Base-by-base conservation (phyloP, 2,797 vertebrate species). In the Gymnopithys bicolor region DNA sequence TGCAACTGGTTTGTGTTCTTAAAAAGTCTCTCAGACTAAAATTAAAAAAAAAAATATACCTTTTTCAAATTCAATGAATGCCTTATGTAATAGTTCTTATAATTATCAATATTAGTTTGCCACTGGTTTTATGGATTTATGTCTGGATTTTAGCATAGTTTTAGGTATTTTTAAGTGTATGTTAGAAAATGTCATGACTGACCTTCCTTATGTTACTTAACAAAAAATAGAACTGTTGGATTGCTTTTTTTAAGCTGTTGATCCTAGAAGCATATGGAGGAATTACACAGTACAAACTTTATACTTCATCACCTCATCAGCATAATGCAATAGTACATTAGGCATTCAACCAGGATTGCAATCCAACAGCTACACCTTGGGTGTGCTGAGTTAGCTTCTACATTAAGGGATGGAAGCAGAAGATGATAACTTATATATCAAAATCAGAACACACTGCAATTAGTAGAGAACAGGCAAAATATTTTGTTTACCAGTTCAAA, bases 261-360 rank as follows among this genome's bases (percentile, higher is more conserved):
- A 92, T 96, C 43, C 51, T 91, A 88, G 93, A 96, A 96, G 84
- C 66, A 93, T 67, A 92, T 94, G 87, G 83, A 81, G 87, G 95
- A 97, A 96, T 96, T 87, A 69, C 33, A 91, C 56, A 17, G 62
- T 79, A 63, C 43, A 88, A 93, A 27, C 43, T 97, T 91, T 96
- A 77, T 70, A 74, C 49, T 97, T 93, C 70, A 92, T 96, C 86
- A 91, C 84, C 53, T 96, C 76, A 86, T 94, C 92, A 95, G 89
- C 92, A 82, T 48, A 95, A 76, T 70, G 89, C 96, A 96, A 79
- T 55, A 92, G 39, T 52, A 5, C 71, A 73, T 89, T 76, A 84
- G 78, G 84, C 78, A 87, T 95, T 96, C 84, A 95, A 93, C 71
- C 91, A 97, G 66, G 37, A 87, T 78, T 94, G 69, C 66, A 90